These are phyloP conservation scores for Nemoura dubitans DNA, from an alignment of 2,888 invertebrate species.

Conservation along the genomic window DNA sequence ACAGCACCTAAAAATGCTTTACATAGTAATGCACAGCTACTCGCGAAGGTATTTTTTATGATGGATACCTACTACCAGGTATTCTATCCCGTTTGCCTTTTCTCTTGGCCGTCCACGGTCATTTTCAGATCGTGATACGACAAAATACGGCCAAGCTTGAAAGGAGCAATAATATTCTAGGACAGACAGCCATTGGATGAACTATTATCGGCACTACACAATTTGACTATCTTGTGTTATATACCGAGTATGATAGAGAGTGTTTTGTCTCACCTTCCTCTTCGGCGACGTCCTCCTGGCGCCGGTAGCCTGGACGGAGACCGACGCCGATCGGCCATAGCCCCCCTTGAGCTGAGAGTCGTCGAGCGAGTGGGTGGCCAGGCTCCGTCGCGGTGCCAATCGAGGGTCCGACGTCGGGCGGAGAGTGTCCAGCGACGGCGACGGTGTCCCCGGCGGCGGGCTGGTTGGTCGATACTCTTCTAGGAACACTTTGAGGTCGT, in stretches of 20 bases:
- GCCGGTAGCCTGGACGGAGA: slow-evolving; percentile 48
- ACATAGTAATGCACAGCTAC: not conserved
- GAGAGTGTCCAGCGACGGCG: slow-evolving; percentile 47
- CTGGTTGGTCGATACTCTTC: slow-evolving; percentile 60
- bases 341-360: slow-evolving; percentile 59
- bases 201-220: too few relatives aligned
- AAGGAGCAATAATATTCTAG: too few relatives aligned
- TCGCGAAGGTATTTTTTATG: too few relatives aligned
- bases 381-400: slow-evolving; percentile 57
- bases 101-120: too few relatives aligned
- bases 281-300: slow-evolving; percentile 61
- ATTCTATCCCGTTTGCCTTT: too few relatives aligned
- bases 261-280: slow-evolving; percentile 63
- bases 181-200: too few relatives aligned
- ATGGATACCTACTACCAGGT: too few relatives aligned
- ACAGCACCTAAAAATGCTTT: not conserved
- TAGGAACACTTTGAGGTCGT: slow-evolving; percentile 65
- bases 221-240: too few relatives aligned
- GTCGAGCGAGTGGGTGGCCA: slow-evolving; percentile 66
- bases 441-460: slow-evolving; percentile 51
- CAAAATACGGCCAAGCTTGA: too few relatives aligned
- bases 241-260: too few relatives aligned
- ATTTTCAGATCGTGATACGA: too few relatives aligned
- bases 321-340: slow-evolving; percentile 45
- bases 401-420: slow-evolving; percentile 51